Percentiles rank a stretch among this genome's conserved stretches.
Conservation (phyloP, 1,140 invertebrate genomes). For the Archivesica marissinica region DNA sequence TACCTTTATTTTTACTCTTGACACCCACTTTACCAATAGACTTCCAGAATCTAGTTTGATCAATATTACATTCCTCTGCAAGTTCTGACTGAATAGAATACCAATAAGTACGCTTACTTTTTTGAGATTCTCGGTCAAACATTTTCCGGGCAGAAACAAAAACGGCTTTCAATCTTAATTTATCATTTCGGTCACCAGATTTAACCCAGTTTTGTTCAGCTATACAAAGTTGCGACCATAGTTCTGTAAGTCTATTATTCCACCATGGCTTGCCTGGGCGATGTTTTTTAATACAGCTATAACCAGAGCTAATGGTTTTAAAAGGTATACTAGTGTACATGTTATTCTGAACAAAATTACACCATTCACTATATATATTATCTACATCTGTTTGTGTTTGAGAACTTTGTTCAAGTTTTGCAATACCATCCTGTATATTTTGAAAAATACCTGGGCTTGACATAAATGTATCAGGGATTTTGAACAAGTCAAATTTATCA, state of each 20-base stretch:
- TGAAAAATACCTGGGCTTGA: background rate
- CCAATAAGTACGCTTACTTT: background rate
- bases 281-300: background rate
- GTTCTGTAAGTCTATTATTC: background rate
- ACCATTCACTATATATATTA: background rate
- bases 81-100: no score
- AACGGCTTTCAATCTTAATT: background rate
- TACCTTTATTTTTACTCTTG: background rate
- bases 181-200: background rate
- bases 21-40: conserved; percentile 12
- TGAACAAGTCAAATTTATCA: background rate
- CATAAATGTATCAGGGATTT: background rate
- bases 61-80: background rate
- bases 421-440: background rate
- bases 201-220: background rate
- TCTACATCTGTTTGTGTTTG: background rate
- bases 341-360: background rate
- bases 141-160: background rate
- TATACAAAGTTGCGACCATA: background rate
- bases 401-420: background rate
- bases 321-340: background rate
- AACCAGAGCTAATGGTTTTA: background rate
- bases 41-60: conserved; percentile 27
- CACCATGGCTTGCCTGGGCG: background rate
- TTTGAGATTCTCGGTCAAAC: conserved; percentile 34